Evolutionary conservation across 2,113 vertebrate genomes (phyloP), one percentile per base, ranked within the genome.

Genomic region (Nesogale talazaci): DNA sequence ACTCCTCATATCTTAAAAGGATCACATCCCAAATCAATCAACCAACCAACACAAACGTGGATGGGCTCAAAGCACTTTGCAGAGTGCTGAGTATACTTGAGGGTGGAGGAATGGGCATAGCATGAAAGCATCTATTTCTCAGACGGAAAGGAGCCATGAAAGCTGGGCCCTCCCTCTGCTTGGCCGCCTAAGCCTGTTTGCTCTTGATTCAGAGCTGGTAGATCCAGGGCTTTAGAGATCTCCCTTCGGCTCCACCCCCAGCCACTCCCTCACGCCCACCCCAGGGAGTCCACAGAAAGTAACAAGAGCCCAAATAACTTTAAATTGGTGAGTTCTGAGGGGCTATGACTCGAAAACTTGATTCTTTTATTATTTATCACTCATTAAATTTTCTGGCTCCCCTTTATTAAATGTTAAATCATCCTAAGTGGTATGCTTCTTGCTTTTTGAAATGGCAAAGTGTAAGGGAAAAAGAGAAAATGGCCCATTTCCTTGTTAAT

Each of bases 401-500:
- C 88, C 91, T 95, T 95, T 96, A 96, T 94, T 93, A 96, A 97
- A 97, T 96, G 97, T 96, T 96, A 96, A 96, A 96, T 96, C 96
- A 96, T 96, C 89, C 57, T 93, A 96, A 96, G 70, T 96, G 95
- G 80, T 90, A 52, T 42, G 57, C 65, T 90, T 91, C 89, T 83
- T 95, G 95, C 84, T 88, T 89, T 89, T 86, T 94, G 91, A 96
- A 96, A 97, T 97, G 95, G 92, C 92, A 95, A 95, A 96, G 87
- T 91, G 36, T 90, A 92, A 91, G 46, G 74, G 46, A 76, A 85
- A 90, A 92, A 91, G 87, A 88, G 91, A 95, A 83, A 89, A 87
- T 91, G 85, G 89, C 79, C 92, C 89, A 92, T 95, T 95, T 96
- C 85, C 94, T 95, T 95, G 87, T 97, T 95, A 95, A 96, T 90